Evolutionary conservation across 2,113 vertebrate species (phyloP), one percentile per base, ranked within the genome.

Genomic region (Thymallus thymallus): DNA sequence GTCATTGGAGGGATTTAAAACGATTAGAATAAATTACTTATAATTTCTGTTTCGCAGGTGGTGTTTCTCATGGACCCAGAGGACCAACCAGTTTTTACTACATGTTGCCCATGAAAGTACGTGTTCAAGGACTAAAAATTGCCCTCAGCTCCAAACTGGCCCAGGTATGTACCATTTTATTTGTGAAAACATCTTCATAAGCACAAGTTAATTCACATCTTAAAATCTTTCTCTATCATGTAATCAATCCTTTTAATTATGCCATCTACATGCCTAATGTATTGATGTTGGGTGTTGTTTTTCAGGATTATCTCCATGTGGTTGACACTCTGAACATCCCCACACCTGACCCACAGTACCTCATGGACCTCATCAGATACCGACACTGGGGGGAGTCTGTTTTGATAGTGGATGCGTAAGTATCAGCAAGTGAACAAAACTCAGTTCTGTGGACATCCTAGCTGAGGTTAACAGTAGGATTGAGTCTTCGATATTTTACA

Each of bases 61-160:
- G 96, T 0, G 58, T 95, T 3, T 77, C 92, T 58, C 94, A 95
- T 0, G 96, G 96, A 20, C 96, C 96, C 5, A 88, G 96, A 56
- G 96, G 96, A 1, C 96, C 96, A 22, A 98, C 88, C 2, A 96
- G 96, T 72, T 98, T 95, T 82, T 97, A 93, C 83, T 97, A 97
- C 90, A 96, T 98, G 96, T 51, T 96, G 67, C 96, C 96, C 70
- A 95, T 98, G 95, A 95, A 96, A 63, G 74, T 96, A 1, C 88
- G 95, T 2, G 95, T 94, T 0, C 83, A 90, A 68, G 96, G 95
- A 56, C 93, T 98, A 71, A 96, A 95, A 79, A 92, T 95, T 76
- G 95, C 94, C 0, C 85, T 97, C 60, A 96, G 92, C 0, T 82
- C 93, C 65, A 98, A 98, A 85, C 74, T 95, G 84, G 78, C 92